Evolutionary conservation across 2,113 vertebrate genomes (phyloP), one percentile per base, ranked within the genome.

Genomic region (Heterotilapia buettikoferi): DNA sequence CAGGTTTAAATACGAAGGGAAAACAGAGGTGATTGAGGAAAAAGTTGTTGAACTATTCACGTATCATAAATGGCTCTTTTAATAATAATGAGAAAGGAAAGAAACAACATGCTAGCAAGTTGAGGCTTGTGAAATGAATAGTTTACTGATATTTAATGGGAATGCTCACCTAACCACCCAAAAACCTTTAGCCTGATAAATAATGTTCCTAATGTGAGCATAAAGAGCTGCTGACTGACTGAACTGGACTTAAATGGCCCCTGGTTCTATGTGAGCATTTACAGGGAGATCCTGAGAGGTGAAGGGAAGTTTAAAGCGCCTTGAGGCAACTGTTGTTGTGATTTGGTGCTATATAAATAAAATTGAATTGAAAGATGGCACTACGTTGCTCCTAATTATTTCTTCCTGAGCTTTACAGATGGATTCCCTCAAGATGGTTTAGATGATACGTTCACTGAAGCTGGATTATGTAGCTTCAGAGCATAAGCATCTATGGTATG

Each of bases 251-350:
- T 31, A 29, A 45, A 59, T 76, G 88, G 33, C 13, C 43, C 57
- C 66, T 59, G 50, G 4, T 14, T 12, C 59, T 54, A 40, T 50
- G 61, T 71, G 88, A 90, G 89, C 86, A 82, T 92, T 92, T 88
- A 84, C 29, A 21, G 63, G 38, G 80, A 4, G 45, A 68, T 80
- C 56, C 61, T 29, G 36, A 16, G 68, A 86, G 80, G 14, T 52
- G 33, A 61, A 80, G 71, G 56, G 14, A 33, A 50, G 38, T 84
- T 61, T 61, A 61, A 31, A 61, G 57, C 3, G 3, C 57, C 57
- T 61, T 61, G 29, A 61, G 29, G 29, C 29, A 2, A 61, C 57
- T 33, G 57, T 19, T 61, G 8, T 61, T 61, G 14, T 61, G 57
- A 61, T 61, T 61, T 61, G 57, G 26, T 18, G 57, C 57, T 10